A percentile compares a stretch with the other conserved stretches of the same genome.
These are phyloP conservation scores for Drosophila leontia DNA, from an alignment of 1,140 invertebrate genomes.

Conservation along the genomic window DNA sequence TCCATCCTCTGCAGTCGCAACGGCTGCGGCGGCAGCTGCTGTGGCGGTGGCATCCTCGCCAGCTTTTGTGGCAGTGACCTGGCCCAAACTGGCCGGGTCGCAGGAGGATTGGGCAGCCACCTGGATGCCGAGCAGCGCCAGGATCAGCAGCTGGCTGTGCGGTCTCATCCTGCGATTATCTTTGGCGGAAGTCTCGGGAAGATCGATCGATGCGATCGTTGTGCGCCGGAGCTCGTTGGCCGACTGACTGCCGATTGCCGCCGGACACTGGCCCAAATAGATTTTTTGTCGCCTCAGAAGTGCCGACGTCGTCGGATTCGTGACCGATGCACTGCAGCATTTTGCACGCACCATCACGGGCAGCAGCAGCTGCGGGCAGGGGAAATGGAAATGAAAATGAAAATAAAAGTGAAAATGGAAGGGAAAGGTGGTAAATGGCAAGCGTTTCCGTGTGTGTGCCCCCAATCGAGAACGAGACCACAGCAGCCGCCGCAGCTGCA, in stretches of 20 bases:
- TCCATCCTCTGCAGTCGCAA: neutral
- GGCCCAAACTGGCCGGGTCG: slow-evolving; percentile 2
- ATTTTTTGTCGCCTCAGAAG: slow-evolving; percentile 61
- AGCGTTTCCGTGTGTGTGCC: slow-evolving; percentile 70
- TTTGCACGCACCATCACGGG: slow-evolving; percentile 55
- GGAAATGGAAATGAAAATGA: neutral
- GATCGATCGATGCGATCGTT: slow-evolving; percentile 43
- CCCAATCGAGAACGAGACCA: slow-evolving; percentile 33
- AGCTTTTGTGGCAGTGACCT: slow-evolving; percentile 4
- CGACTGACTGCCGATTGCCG: slow-evolving; percentile 55
- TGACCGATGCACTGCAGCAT: slow-evolving; percentile 48
- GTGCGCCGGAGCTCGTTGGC: slow-evolving; percentile 56
- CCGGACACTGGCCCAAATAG: slow-evolving; percentile 68
- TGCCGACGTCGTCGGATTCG: slow-evolving; percentile 66
- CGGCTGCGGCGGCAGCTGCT: neutral
- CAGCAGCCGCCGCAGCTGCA: slow-evolving; percentile 53
- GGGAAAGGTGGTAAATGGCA: neutral
- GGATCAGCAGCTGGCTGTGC: slow-evolving; percentile 50
- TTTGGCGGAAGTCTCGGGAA: neutral
- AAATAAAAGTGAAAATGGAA: neutral
- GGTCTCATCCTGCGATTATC: slow-evolving; percentile 47
- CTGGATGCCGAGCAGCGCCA: slow-evolving; percentile 41
- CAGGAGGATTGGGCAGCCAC: slow-evolving; percentile 34
- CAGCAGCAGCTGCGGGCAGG: neutral
- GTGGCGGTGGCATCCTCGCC: neutral